A percentile compares a stretch with the other conserved stretches of the same genome.
Conservation (phyloP, 2,888 invertebrate genomes). For the Tachina fera region DNA sequence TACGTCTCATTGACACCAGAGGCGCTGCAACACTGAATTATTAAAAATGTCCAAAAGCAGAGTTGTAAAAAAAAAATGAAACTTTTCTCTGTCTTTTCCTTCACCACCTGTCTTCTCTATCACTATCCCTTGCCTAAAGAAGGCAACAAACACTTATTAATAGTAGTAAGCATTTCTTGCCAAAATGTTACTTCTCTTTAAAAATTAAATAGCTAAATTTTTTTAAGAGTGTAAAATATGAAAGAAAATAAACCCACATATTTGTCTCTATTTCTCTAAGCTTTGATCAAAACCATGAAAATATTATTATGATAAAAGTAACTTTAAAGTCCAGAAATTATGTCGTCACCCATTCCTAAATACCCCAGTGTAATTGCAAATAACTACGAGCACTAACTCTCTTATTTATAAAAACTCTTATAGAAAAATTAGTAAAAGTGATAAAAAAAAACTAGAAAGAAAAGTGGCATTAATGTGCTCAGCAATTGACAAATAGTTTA, state of each 20-base stretch:
- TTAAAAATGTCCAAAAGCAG: too few relatives aligned
- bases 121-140: too few relatives aligned
- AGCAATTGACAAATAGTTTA: constrained; percentile 30
- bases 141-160: too few relatives aligned
- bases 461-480: constrained; percentile 5
- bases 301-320: neutral
- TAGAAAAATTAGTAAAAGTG: neutral
- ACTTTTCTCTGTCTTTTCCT: too few relatives aligned
- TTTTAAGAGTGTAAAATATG: constrained; percentile 6
- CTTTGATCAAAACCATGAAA: constrained; percentile 10
- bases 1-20: neutral
- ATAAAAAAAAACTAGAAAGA: neutral
- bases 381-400: constrained; percentile 25
- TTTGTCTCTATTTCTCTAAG: neutral
- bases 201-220: neutral
- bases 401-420: constrained; percentile 13
- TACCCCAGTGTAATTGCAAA: constrained; percentile 23
- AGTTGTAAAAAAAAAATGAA: too few relatives aligned
- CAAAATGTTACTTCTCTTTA: too few relatives aligned
- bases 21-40: neutral
- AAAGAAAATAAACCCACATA: neutral
- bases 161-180: too few relatives aligned
- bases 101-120: too few relatives aligned
- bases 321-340: constrained; percentile 62
- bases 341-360: constrained; percentile 58